These are phyloP conservation scores for Mallotus villosus DNA, from an alignment of 2,797 vertebrate genomes.

Conservation along the genomic window DNA sequence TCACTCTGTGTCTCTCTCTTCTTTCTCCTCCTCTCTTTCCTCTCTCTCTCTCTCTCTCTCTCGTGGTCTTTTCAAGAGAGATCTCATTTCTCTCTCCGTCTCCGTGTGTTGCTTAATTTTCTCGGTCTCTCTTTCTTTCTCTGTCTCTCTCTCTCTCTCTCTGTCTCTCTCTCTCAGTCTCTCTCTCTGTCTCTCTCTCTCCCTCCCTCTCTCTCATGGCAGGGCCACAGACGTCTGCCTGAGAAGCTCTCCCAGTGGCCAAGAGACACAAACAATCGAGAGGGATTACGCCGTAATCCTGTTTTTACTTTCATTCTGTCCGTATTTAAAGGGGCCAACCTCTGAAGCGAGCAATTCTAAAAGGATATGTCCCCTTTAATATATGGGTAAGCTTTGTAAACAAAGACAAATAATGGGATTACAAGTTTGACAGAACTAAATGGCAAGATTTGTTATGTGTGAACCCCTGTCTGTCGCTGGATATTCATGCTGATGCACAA, in stretches of 20 bases:
- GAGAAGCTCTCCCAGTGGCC: conserved; percentile 63
- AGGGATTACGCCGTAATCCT: conserved; percentile 78
- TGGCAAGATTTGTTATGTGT: conserved; percentile 49
- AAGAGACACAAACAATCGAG: conserved; percentile 77
- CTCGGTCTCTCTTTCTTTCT: not conserved
- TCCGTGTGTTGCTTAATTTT: not conserved
- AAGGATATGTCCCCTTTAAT: conserved; percentile 60
- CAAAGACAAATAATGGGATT: conserved; percentile 60
- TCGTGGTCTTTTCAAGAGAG: not conserved
- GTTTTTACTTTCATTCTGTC: conserved; percentile 76
- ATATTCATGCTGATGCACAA: not conserved
- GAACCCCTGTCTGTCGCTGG: conserved; percentile 21
- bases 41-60: not conserved
- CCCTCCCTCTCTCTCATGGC: conserved; percentile 53
- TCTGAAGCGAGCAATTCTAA: conserved; percentile 64
- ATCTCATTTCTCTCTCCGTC: not conserved
- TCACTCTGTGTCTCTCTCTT: conserved; percentile 9
- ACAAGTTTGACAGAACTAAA: conserved; percentile 63
- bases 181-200: conserved; percentile 18
- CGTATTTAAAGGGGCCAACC: conserved; percentile 67
- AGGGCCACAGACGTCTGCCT: conserved; percentile 56
- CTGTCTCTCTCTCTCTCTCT: conserved; percentile 41
- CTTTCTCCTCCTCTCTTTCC: not conserved
- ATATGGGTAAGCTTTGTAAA: conserved; percentile 62
- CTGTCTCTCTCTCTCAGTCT: not conserved